phyloP scores from a whole-genome alignment of 2,888 invertebrate genomes.

The Trachelus stipa region DNA sequence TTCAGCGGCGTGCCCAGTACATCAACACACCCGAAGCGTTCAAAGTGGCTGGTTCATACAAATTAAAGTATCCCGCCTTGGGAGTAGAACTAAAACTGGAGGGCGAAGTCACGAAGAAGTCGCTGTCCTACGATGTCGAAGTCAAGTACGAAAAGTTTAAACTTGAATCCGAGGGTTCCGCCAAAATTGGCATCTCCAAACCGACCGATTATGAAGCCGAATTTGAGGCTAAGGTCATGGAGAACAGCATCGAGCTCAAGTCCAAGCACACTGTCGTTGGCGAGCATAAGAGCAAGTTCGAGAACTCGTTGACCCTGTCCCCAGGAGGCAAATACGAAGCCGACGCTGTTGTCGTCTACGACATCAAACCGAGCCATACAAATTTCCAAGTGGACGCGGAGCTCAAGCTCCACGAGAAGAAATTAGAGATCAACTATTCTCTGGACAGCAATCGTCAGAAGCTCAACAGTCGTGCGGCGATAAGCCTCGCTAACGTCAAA shows the following conservation, averaged over 20 bases:
- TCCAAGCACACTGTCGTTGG: slow-evolving; percentile 71
- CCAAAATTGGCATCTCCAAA: slow-evolving; percentile 63
- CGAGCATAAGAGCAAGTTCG: slow-evolving; percentile 73
- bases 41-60: slow-evolving; percentile 69
- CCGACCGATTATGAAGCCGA: slow-evolving; percentile 71
- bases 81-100: slow-evolving; percentile 66
- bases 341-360: slow-evolving; percentile 72
- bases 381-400: slow-evolving; percentile 70
- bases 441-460: slow-evolving; percentile 65
- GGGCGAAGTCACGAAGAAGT: slow-evolving; percentile 71
- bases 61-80: slow-evolving; percentile 52
- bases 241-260: slow-evolving; percentile 69
- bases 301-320: slow-evolving; percentile 72
- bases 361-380: slow-evolving; percentile 69
- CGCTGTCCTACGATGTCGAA: slow-evolving; percentile 71
- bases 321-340: slow-evolving; percentile 74
- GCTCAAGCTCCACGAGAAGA: slow-evolving; percentile 73
- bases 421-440: slow-evolving; percentile 68
- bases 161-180: slow-evolving; percentile 68
- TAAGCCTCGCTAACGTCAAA: slow-evolving; percentile 68
- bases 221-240: slow-evolving; percentile 68
- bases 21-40: slow-evolving; percentile 65
- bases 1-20: slow-evolving; percentile 47
- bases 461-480: slow-evolving; percentile 70
- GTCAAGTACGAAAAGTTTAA: slow-evolving; percentile 73